A percentile compares a stretch with the other conserved stretches of the same genome.
phyloP scores from a whole-genome alignment of 30 jellyfish, hydroid and myxozoan species.

The Aurelia aurita complex sp. Pacific region DNA sequence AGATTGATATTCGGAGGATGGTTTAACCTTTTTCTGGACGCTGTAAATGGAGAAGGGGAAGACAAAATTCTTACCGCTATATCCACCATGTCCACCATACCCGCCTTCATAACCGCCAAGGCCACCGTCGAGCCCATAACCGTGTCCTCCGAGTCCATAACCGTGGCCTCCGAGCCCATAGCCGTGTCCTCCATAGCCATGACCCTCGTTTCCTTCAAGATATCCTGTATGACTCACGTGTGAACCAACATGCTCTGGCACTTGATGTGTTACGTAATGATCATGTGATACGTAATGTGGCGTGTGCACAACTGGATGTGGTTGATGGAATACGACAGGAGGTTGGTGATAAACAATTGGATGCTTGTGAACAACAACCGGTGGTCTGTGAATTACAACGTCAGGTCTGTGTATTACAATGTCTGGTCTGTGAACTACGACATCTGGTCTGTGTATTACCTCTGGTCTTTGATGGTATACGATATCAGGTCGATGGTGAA shows the following conservation, averaged over 20 bases:
- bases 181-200: conserved; percentile 38
- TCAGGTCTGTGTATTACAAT: conserved; percentile 91
- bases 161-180: conserved; percentile 30
- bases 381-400: conserved; percentile 95
- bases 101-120: conserved; percentile 12
- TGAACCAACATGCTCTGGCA: conserved; percentile 88
- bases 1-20: too few relatives aligned
- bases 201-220: conserved; percentile 22
- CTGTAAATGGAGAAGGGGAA: too few relatives aligned
- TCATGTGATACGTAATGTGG: conserved; percentile 85
- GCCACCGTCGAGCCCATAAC: conserved; percentile 53
- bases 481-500: conserved; percentile 81
- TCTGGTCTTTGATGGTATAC: conserved; percentile 91
- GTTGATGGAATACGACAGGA: conserved; percentile 94
- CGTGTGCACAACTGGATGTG: conserved; percentile 76
- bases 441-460: conserved; percentile 89
- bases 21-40: too few relatives aligned
- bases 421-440: conserved; percentile 94
- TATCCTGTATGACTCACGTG: conserved; percentile 52
- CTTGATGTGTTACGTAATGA: conserved; percentile 66
- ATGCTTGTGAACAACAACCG: conserved; percentile 89
- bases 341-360: conserved; percentile 90
- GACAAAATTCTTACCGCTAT: too few relatives aligned
- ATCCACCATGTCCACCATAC: too few relatives aligned
- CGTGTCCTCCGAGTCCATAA: conserved; percentile 45